Conservation (phyloP, 2,888 invertebrate genomes). For the Danaus chrysippus region DNA sequence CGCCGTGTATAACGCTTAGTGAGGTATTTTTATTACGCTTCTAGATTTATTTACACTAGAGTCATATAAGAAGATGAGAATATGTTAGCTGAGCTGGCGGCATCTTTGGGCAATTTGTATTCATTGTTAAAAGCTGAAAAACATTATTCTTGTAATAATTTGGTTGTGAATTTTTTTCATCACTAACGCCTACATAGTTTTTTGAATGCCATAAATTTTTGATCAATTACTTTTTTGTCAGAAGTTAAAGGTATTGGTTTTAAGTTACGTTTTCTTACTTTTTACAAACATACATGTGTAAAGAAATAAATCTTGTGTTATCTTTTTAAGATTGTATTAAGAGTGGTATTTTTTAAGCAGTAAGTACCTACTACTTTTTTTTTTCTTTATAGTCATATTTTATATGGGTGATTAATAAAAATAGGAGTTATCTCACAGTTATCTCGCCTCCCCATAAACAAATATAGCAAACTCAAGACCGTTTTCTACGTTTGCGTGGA, state of each 20-base stretch:
- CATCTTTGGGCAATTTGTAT: constrained; percentile 48
- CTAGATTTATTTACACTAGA: constrained; percentile 53
- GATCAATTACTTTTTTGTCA: too few species aligned
- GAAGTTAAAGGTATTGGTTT: too few species aligned
- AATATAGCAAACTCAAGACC: constrained; percentile 30
- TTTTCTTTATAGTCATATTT: neutral
- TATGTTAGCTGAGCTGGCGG: constrained; percentile 44
- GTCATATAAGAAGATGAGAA: constrained; percentile 62
- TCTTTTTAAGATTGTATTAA: too few species aligned
- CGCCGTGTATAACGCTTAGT: constrained; percentile 39
- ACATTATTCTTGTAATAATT: constrained; percentile 11
- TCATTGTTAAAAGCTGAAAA: constrained; percentile 35
- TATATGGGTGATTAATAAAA: neutral
- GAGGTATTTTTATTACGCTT: constrained; percentile 55
- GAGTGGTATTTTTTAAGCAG: too few species aligned
- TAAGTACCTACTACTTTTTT: too few species aligned
- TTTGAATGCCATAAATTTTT: too few species aligned
- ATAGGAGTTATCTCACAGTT: neutral
- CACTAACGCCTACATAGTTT: too few species aligned
- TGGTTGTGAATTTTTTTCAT: neutral
- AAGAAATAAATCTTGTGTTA: too few species aligned
- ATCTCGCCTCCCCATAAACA: constrained; percentile 26
- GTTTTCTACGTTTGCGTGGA: constrained; percentile 36
- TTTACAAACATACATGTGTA: too few species aligned
- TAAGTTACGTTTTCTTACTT: too few species aligned